phyloP scores from a whole-genome alignment of 2,113 vertebrate species.

The Ciconia boyciana region DNA sequence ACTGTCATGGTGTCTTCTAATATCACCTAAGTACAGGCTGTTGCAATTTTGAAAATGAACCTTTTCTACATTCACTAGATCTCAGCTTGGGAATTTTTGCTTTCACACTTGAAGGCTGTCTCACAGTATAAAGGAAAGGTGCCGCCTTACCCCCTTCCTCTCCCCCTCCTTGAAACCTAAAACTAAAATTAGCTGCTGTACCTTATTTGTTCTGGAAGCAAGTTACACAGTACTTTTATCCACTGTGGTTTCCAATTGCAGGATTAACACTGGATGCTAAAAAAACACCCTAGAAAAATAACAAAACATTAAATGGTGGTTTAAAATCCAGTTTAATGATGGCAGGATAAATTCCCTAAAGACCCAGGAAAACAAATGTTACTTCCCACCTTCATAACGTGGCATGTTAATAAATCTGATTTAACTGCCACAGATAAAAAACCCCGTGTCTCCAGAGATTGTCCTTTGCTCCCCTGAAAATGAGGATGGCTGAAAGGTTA shows the following conservation, averaged over 20 bases:
- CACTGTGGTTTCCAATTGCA: constrained; percentile 72
- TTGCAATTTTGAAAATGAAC: constrained; percentile 68
- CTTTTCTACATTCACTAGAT: constrained; percentile 70
- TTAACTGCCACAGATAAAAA: constrained; percentile 26
- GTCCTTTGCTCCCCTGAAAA: constrained; percentile 50
- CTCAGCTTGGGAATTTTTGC: constrained; percentile 69
- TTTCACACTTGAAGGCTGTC: constrained; percentile 58
- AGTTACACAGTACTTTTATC: constrained; percentile 72
- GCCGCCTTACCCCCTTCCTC: constrained; percentile 35
- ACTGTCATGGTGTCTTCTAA: constrained; percentile 76
- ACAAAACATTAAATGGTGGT: constrained; percentile 34
- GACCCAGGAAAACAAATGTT: constrained; percentile 48
- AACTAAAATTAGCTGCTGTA: constrained; percentile 70
- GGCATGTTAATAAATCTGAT: constrained; percentile 50
- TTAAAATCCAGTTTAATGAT: constrained; percentile 54
- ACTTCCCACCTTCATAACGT: constrained; percentile 21
- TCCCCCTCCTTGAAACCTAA: constrained; percentile 67
- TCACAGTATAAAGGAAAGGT: constrained; percentile 61
- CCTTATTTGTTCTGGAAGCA: constrained; percentile 76
- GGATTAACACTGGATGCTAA: constrained; percentile 70
- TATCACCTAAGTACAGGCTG: constrained; percentile 74
- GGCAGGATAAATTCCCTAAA: constrained; percentile 38
- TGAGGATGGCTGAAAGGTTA: constrained; percentile 26
- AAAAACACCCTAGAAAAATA: constrained; percentile 26
- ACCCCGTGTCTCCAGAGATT: neutral